Evolutionary conservation across 2,797 vertebrate species (phyloP), one percentile per base, ranked within the genome.

Genomic region (Picus viridis): DNA sequence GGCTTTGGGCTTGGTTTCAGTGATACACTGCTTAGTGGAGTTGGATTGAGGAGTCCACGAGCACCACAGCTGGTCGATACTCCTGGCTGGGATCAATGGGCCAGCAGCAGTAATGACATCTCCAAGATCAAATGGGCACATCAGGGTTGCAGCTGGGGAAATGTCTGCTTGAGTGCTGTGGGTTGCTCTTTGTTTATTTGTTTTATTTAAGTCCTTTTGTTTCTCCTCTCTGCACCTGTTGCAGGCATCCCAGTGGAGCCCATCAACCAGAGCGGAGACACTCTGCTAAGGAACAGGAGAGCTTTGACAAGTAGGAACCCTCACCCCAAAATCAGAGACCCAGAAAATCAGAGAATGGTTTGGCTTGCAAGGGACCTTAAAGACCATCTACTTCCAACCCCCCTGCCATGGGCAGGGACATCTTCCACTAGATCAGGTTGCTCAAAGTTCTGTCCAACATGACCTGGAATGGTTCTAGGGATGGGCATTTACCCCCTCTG

Each of bases 51-150:
- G 91, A 85, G 83, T 92, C 69, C 69, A 78, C 23, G 3, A 93
- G 83, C 79, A 92, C 78, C 61, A 5, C 32, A 34, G 62, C 64
- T 77, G 88, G 94, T 96, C 95, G 94, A 96, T 96, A 92, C 19
- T 1, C 72, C 86, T 88, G 7, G 1, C 77, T 79, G 45, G 41
- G 9, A 96, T 96, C 95, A 77, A 95, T 96, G 93, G 77, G 64
- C 26, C 27, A 90, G 82, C 30, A 9, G 90, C 70, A 85, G 94
- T 95, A 93, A 95, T 94, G 94, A 94, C 93, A 92, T 91, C 92
- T 91, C 94, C 90, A 61, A 85, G 93, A 95, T 96, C 96, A 94
- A 94, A 96, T 90, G 92, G 89, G 47, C 65, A 85, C 57, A 96
- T 94, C 88, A 95, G 94, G 91, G 95, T 96, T 96, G 93, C 78